These are phyloP conservation scores for Zaprionus inermis DNA, from an alignment of 1,140 invertebrate species.

Conservation along the genomic window DNA sequence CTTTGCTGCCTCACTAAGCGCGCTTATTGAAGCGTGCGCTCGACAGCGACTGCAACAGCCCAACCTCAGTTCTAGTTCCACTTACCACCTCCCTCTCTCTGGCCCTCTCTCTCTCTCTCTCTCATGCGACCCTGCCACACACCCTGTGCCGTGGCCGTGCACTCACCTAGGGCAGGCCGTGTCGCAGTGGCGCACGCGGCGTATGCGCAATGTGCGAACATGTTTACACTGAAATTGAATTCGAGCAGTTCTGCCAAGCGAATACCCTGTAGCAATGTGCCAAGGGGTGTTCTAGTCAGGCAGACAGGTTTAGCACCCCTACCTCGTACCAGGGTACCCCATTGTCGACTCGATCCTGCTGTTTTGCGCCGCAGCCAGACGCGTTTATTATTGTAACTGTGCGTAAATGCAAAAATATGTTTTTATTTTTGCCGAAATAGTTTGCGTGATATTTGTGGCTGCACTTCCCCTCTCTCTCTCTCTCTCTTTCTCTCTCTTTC, in stretches of 20 bases:
- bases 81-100: neutral
- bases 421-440: conserved; percentile 32
- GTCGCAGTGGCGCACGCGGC: conserved; percentile 37
- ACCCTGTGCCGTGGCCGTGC: conserved; percentile 1
- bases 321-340: neutral
- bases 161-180: conserved; percentile 61
- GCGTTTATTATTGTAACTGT: conserved; percentile 28
- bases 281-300: neutral
- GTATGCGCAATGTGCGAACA: conserved; percentile 45
- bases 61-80: conserved; percentile 15
- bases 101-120: neutral
- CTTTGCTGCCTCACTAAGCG: neutral
- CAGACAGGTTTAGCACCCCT: neutral
- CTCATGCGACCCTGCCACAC: neutral
- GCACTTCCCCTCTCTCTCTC: neutral
- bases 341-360: neutral
- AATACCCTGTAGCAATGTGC: conserved; percentile 13
- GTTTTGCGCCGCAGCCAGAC: no score
- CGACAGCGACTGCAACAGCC: neutral
- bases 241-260: conserved; percentile 5
- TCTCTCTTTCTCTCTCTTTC: neutral
- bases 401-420: conserved; percentile 41
- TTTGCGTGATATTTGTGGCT: conserved; percentile 21
- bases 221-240: conserved; percentile 24
- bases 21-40: conserved; percentile 50